Evolutionary conservation across 53 echinoderm and acorn worm species (phyloP).

Genomic region (Mesocentrotus franciscanus): DNA sequence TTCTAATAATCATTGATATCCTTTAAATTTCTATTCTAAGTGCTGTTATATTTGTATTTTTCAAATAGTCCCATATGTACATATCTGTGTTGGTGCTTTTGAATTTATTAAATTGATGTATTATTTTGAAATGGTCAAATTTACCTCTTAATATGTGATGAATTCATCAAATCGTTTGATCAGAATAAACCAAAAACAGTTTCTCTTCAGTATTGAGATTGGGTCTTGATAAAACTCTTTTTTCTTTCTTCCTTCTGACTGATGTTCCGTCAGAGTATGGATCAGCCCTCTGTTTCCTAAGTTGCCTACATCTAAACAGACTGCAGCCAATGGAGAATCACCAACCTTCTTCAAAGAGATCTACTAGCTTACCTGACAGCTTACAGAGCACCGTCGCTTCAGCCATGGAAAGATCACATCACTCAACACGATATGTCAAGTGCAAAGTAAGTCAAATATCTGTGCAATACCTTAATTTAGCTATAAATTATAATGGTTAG

Average conservation of each 20-base stretch:
- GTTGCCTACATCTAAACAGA: conserved; percentile 44
- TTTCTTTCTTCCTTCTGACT: neutral
- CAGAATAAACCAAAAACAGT: neutral
- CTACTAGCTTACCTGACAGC: conserved; percentile 82
- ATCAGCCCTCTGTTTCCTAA: conserved; percentile 96
- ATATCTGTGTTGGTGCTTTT: neutral
- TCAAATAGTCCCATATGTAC: neutral
- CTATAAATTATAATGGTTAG: neutral
- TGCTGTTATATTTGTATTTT: neutral
- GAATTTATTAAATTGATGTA: neutral
- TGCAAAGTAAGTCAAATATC: conserved; percentile 75
- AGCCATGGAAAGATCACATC: conserved; percentile 86
- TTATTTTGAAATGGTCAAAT: too few species aligned
- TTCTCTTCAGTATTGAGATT: neutral
- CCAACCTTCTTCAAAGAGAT: conserved; percentile 83
- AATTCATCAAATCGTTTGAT: neutral
- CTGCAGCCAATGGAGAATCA: conserved; percentile 70
- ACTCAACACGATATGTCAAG: conserved; percentile 85
- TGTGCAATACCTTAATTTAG: neutral
- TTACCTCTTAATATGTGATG: too few species aligned
- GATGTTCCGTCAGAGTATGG: conserved; percentile 76
- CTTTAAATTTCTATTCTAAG: neutral
- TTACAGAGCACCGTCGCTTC: conserved; percentile 78
- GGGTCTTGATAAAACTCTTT: neutral
- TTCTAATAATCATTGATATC: neutral